A percentile compares a stretch with the other conserved stretches of the same genome.
phyloP scores from a whole-genome alignment of 2,797 vertebrate species.

The Anas bahamensis region DNA sequence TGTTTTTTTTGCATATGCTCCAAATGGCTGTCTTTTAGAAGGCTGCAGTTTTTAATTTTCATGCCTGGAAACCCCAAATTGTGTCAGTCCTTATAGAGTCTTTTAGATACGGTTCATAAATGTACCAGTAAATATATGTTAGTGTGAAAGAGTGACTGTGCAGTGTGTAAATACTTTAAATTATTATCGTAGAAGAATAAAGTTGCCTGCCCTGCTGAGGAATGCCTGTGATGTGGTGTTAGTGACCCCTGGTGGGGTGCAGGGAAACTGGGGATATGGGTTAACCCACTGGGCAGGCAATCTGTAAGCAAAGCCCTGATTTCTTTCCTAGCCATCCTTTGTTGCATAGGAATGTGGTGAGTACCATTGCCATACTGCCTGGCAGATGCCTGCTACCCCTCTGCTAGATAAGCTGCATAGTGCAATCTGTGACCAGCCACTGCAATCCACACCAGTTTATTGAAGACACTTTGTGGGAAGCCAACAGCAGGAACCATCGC shows the following conservation, averaged over 20 bases:
- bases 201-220: constrained; percentile 87
- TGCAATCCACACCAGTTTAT: not conserved
- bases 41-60: constrained; percentile 52
- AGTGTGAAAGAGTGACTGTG: constrained; percentile 88
- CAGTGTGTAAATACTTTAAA: constrained; percentile 93
- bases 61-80: constrained; percentile 29
- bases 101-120: constrained; percentile 83
- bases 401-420: not conserved
- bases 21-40: constrained; percentile 60
- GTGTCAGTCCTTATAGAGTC: constrained; percentile 70
- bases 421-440: not conserved
- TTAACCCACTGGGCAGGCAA: rapidly evolving
- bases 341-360: not conserved
- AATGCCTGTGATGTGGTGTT: constrained; percentile 86
- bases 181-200: constrained; percentile 93
- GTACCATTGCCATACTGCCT: not conserved
- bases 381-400: not conserved
- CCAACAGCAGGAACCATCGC: not conserved
- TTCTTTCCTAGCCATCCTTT: not conserved
- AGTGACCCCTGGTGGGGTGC: constrained; percentile 85
- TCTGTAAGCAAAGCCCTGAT: not conserved
- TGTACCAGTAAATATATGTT: constrained; percentile 81
- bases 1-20: constrained; percentile 61
- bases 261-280: not conserved
- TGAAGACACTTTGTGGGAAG: not conserved